phyloP scores from a whole-genome alignment of 2,797 vertebrate species.

The Iguana delicatissima region DNA sequence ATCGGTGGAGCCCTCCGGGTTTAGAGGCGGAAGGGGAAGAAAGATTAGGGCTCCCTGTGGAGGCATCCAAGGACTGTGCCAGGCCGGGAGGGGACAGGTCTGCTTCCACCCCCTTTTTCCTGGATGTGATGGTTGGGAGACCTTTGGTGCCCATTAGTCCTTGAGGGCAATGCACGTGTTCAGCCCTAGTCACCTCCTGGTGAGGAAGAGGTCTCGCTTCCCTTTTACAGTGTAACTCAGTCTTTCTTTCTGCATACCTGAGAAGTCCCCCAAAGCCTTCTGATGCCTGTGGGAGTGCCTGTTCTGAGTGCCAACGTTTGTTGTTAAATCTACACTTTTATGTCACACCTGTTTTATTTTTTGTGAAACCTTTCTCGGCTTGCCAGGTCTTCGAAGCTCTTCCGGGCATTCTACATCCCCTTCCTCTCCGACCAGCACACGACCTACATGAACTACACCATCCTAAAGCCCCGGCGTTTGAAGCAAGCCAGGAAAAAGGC shows the following conservation, averaged over 20 bases:
- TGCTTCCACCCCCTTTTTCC: background rate
- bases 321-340: background rate
- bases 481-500: conserved; percentile 86
- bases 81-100: background rate
- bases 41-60: conserved; percentile 63
- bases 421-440: conserved; percentile 92
- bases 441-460: conserved; percentile 90
- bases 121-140: too few relatives aligned
- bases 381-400: conserved; percentile 89
- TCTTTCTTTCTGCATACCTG: background rate
- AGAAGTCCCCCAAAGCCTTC: background rate
- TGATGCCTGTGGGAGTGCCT: too few relatives aligned
- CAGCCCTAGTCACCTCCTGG: too few relatives aligned
- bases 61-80: conserved; percentile 1
- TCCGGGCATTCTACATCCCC: conserved; percentile 93
- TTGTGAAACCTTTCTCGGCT: background rate
- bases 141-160: background rate
- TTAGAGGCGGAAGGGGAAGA: conserved; percentile 60
- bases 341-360: background rate
- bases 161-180: background rate
- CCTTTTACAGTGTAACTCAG: too few relatives aligned
- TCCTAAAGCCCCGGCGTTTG: conserved; percentile 89
- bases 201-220: background rate
- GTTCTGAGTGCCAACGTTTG: background rate
- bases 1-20: conserved; percentile 67